Evolutionary conservation across 1,140 invertebrate genomes (phyloP).

Genomic region (Trypoxylus dichotomus): DNA sequence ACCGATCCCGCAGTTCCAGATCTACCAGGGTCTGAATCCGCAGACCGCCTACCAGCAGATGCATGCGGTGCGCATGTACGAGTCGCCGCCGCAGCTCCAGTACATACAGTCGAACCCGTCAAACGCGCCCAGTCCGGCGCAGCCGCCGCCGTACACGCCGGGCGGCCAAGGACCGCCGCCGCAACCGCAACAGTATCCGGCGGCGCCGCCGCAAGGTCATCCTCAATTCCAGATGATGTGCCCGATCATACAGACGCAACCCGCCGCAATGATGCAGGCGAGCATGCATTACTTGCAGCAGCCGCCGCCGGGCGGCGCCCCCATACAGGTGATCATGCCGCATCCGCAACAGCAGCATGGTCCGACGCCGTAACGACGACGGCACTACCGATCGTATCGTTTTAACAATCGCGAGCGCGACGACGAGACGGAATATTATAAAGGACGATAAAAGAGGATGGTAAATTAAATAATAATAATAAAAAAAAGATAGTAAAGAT

Average conservation of each 20-base stretch:
- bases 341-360: conserved; percentile 46
- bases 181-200: conserved; percentile 55
- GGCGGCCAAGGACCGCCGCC: conserved; percentile 55
- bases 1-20: conserved; percentile 63
- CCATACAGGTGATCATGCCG: conserved; percentile 57
- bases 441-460: background rate
- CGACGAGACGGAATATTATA: background rate
- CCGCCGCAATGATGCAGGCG: conserved; percentile 53
- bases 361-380: conserved; percentile 40
- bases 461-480: background rate
- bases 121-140: conserved; percentile 65
- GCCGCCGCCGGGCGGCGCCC: conserved; percentile 55
- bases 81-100: conserved; percentile 61
- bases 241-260: conserved; percentile 60
- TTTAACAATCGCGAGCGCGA: background rate
- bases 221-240: conserved; percentile 64
- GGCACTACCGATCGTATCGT: no score
- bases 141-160: conserved; percentile 62
- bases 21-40: conserved; percentile 54
- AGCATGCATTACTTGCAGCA: conserved; percentile 58
- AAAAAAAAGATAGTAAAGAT: no score
- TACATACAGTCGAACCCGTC: conserved; percentile 67
- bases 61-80: conserved; percentile 65
- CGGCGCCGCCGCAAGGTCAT: conserved; percentile 58
- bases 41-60: conserved; percentile 63